phyloP scores from a whole-genome alignment of 2,113 vertebrate genomes.

The Diadophis punctatus region DNA sequence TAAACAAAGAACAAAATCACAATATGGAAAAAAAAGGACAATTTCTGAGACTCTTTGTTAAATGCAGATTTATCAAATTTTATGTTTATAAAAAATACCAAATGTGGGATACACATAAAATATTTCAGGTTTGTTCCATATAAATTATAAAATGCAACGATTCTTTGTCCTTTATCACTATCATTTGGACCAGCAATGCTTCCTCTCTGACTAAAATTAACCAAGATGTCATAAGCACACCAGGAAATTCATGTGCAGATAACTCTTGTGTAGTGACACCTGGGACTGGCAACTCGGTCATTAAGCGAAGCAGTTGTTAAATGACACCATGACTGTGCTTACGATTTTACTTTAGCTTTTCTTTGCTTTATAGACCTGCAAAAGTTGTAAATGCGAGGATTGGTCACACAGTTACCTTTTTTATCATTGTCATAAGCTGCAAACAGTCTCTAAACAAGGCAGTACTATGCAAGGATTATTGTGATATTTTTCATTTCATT shows the following conservation, averaged over 20 bases:
- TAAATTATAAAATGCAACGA: background rate
- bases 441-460: background rate
- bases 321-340: background rate
- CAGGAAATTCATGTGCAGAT: background rate
- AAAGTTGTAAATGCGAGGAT: background rate
- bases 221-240: background rate
- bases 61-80: background rate
- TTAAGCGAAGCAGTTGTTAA: background rate
- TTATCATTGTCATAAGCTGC: background rate
- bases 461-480: background rate
- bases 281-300: background rate
- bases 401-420: background rate
- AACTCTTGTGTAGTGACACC: background rate
- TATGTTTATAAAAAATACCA: background rate
- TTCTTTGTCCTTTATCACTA: background rate
- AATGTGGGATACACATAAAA: background rate
- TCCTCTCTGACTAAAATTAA: background rate
- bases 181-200: too few species aligned
- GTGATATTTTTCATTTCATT: background rate
- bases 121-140: background rate
- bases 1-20: background rate
- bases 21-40: background rate
- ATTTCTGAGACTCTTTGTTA: rapidly evolving
- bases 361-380: background rate
- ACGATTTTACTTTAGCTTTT: background rate